Conservation (phyloP, 2,888 invertebrate genomes). For the Machimus atricapillus region DNA sequence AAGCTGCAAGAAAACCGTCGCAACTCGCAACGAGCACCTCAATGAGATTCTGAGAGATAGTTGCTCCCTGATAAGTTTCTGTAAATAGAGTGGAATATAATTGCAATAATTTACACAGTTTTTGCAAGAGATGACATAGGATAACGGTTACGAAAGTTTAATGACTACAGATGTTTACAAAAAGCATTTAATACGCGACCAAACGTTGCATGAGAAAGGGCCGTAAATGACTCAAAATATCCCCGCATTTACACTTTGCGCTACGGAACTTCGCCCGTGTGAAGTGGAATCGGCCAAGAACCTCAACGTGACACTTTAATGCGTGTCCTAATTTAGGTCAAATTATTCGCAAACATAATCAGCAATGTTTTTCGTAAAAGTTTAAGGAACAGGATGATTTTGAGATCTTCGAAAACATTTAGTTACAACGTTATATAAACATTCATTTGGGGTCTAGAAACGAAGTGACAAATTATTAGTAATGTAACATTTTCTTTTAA, state of each 20-base stretch:
- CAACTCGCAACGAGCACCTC: not conserved
- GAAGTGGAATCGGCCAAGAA: not conserved
- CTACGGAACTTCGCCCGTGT: not conserved
- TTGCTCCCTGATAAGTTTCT: constrained; percentile 12
- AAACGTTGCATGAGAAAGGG: not conserved
- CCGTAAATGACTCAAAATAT: not conserved
- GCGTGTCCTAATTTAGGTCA: not conserved
- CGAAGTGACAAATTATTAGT: too few relatives aligned
- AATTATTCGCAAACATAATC: not conserved
- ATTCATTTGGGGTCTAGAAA: too few relatives aligned
- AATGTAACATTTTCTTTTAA: too few relatives aligned
- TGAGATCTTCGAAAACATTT: too few relatives aligned
- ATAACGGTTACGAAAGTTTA: constrained; percentile 26
- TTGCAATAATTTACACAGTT: constrained; percentile 27
- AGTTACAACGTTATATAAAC: too few relatives aligned
- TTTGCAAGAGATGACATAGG: not conserved
- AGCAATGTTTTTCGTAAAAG: too few relatives aligned
- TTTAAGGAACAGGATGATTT: too few relatives aligned
- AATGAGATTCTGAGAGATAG: constrained; percentile 26
- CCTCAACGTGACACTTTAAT: not conserved
- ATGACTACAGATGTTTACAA: constrained; percentile 31
- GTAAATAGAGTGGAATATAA: constrained; percentile 32
- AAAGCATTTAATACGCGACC: not conserved
- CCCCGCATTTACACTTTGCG: not conserved
- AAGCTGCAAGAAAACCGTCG: constrained; percentile 1